Evolutionary conservation across 1,140 invertebrate species (phyloP), one percentile per base, ranked within the genome.

Genomic region (Pentalonia nigronervosa): DNA sequence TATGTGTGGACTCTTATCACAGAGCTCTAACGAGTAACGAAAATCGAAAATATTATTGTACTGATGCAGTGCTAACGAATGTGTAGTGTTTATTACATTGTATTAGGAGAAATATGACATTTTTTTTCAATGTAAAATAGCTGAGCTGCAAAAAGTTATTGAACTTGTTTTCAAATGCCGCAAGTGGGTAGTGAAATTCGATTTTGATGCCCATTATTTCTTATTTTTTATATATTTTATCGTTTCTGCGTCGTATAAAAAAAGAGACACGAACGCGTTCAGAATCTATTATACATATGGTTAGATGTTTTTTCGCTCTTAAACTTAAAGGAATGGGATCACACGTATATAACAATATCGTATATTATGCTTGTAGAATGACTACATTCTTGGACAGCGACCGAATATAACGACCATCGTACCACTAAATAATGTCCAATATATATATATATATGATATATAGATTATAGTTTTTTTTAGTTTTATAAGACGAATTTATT

Each of bases 131-230:
- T 0, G 9, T 47, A 30, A 48, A 86, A 86, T 87, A 30, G 6
- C 20, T 45, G 30, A 20, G 30, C 17, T 17, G 17, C 6, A n/a
- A 48, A 47, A 87, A 50, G 47, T 50, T 47, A 48, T 87, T 87
- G 30, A 25, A 84, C 7, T 84, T 25, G 21, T 84, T 8, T 41
- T 83, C 60, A 0, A 2, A 6, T 2, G 34, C n/a, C 25, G 30
- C 45, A 8, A 50, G 17, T 34, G 86, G 45, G 47, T 9, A 87
- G 30, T 48, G 47, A 48, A 87, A 87, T 87, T 87, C 30, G 47
- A 48, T 87, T 87, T 87, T 48, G 45, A 48, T 47, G 25, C 20
- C 30, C 11, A 87, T 87, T 87, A 87, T 87, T 86, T 86, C 84
- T 86, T 86, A 86, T 87, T 86, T 86, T 41, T 86, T 25, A 86